These are phyloP conservation scores for Leptatherina wallacei DNA, from an alignment of 2,797 vertebrate species.

Conservation along the genomic window DNA sequence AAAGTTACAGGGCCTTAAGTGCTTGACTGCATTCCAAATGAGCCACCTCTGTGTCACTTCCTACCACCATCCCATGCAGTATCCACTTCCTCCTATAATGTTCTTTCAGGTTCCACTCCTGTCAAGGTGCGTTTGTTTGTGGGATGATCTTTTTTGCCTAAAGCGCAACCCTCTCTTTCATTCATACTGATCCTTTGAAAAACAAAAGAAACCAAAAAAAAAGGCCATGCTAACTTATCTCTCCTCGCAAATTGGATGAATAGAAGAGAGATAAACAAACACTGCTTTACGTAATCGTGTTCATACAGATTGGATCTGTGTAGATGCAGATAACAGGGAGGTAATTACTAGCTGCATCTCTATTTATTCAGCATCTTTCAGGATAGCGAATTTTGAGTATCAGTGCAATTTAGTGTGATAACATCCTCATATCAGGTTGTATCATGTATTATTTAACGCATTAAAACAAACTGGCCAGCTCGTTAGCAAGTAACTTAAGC, in stretches of 20 bases:
- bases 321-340: conserved; percentile 30
- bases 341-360: conserved; percentile 27
- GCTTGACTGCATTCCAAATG: conserved; percentile 62
- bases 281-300: conserved; percentile 29
- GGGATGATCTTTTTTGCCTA: conserved; percentile 28
- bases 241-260: conserved; percentile 23
- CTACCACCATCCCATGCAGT: background rate
- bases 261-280: conserved; percentile 29
- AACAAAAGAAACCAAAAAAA: background rate
- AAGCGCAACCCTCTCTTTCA: conserved; percentile 36
- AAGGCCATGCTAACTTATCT: conserved; percentile 31
- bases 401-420: conserved; percentile 5
- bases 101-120: conserved; percentile 29
- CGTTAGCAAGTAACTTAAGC: background rate
- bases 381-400: background rate
- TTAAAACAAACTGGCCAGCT: background rate
- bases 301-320: conserved; percentile 39
- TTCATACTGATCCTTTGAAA: conserved; percentile 18
- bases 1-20: conserved; percentile 45
- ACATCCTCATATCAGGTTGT: background rate
- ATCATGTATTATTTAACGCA: background rate
- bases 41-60: conserved; percentile 13
- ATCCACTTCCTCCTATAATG: conserved; percentile 26
- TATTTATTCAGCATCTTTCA: conserved; percentile 28
- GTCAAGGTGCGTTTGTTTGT: conserved; percentile 31